Evolutionary conservation across 2,888 invertebrate species (phyloP).

Genomic region (Orchestes rusci): DNA sequence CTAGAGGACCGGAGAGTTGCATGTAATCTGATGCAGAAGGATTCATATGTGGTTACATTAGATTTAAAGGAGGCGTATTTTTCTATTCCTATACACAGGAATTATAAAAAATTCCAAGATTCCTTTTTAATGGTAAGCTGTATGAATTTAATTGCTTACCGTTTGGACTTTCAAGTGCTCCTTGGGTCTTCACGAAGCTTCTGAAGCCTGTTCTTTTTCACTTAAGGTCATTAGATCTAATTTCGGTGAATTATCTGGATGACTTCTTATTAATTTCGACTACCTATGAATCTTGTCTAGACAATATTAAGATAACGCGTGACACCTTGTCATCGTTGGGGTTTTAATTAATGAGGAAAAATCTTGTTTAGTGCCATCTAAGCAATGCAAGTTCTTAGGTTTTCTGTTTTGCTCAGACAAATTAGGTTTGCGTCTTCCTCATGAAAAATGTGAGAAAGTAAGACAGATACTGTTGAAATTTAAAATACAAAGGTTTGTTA

Average conservation of each 20-base stretch:
- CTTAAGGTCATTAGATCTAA: slow-evolving; percentile 22
- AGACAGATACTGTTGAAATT: not conserved
- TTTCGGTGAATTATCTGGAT: slow-evolving; percentile 27
- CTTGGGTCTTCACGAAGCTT: slow-evolving; percentile 30
- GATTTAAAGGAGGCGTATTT: too few species aligned
- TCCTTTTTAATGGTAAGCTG: slow-evolving; percentile 23
- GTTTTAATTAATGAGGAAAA: slow-evolving; percentile 24
- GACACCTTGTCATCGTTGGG: slow-evolving; percentile 12
- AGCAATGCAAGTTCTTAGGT: slow-evolving; percentile 22
- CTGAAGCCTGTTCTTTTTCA: slow-evolving; percentile 25
- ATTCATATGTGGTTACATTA: slow-evolving; percentile 2
- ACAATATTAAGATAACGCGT: slow-evolving; percentile 13
- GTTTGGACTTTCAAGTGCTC: slow-evolving; percentile 26
- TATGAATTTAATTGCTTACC: slow-evolving; percentile 20
- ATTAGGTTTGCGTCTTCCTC: not conserved
- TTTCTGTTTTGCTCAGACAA: slow-evolving; percentile 13
- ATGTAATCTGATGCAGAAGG: not conserved
- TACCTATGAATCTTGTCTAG: slow-evolving; percentile 15
- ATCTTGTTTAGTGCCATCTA: slow-evolving; percentile 12
- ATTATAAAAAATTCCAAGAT: slow-evolving; percentile 27
- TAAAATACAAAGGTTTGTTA: not conserved
- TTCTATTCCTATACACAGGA: not conserved
- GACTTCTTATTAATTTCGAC: slow-evolving; percentile 24
- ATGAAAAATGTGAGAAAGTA: not conserved
- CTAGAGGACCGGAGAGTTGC: slow-evolving; percentile 2